A percentile compares a stretch with the other conserved stretches of the same genome.
These are phyloP conservation scores for Mastomys natalensis DNA, from an alignment of 2,113 vertebrate genomes.

Conservation along the genomic window DNA sequence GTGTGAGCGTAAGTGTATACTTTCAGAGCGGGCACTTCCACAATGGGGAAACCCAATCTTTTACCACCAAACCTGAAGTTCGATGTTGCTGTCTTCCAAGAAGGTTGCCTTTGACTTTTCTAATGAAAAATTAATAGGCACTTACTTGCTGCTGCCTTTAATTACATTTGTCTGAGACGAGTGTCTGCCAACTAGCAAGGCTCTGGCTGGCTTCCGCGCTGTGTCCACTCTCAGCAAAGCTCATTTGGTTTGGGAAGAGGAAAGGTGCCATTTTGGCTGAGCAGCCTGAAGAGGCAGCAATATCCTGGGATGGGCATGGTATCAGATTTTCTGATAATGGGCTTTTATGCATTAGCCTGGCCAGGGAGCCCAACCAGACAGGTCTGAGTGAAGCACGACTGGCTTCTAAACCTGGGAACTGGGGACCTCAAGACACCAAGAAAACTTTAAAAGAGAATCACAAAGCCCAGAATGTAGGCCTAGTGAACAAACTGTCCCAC, in stretches of 20 bases:
- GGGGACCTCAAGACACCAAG: not conserved
- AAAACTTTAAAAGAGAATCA: not conserved
- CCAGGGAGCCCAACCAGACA: not conserved
- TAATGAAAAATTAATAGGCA: slow-evolving; percentile 83
- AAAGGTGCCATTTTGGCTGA: slow-evolving; percentile 58
- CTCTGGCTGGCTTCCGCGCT: slow-evolving; percentile 53
- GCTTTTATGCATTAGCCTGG: not conserved
- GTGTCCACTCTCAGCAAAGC: slow-evolving; percentile 43
- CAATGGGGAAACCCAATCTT: not conserved
- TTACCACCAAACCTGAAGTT: slow-evolving; percentile 41
- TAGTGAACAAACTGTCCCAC: not conserved
- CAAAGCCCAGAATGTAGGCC: not conserved
- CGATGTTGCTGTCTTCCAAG: slow-evolving; percentile 56
- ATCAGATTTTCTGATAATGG: not conserved
- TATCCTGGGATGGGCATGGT: not conserved
- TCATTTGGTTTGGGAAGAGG: slow-evolving; percentile 42
- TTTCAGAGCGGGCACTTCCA: not conserved
- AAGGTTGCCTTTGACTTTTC: slow-evolving; percentile 74
- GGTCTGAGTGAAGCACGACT: not conserved
- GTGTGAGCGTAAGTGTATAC: too few species aligned
- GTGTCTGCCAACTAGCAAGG: slow-evolving; percentile 66
- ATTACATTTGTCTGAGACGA: slow-evolving; percentile 76
- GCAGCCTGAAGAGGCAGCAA: slow-evolving; percentile 43
- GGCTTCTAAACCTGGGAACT: not conserved
- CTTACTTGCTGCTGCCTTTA: slow-evolving; percentile 78